These are phyloP conservation scores for Acropora tenuis DNA, from an alignment of 64 coral and sea anemone genomes.

Conservation along the genomic window DNA sequence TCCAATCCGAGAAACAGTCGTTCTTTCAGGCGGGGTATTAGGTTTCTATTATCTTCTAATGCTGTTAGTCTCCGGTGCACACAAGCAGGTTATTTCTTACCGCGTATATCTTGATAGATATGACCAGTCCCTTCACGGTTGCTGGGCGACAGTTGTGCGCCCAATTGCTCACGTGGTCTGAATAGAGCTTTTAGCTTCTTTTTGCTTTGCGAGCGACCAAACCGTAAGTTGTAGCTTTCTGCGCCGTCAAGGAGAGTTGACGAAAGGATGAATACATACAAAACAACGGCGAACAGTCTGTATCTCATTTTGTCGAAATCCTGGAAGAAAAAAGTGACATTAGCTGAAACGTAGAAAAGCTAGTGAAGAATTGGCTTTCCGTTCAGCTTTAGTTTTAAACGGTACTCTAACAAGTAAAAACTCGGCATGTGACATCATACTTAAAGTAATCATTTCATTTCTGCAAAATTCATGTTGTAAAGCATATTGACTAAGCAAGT, in stretches of 20 bases:
- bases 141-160: neutral
- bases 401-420: too few species aligned
- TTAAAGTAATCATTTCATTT: too few species aligned
- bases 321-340: neutral
- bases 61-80: too few species aligned
- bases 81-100: neutral
- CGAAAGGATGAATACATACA: neutral
- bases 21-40: too few species aligned
- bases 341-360: too few species aligned
- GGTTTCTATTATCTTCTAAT: too few species aligned
- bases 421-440: too few species aligned
- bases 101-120: neutral
- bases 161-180: neutral
- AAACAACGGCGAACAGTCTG: neutral
- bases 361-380: neutral
- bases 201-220: neutral
- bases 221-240: slow-evolving; percentile 5
- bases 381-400: too few species aligned
- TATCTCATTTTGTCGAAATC: neutral
- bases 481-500: too few species aligned
- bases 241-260: neutral
- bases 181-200: neutral
- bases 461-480: too few species aligned
- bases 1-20: too few species aligned
- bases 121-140: neutral